Evolutionary conservation across 2,797 vertebrate species (phyloP), one percentile per base, ranked within the genome.

Genomic region (Discoglossus pictus): DNA sequence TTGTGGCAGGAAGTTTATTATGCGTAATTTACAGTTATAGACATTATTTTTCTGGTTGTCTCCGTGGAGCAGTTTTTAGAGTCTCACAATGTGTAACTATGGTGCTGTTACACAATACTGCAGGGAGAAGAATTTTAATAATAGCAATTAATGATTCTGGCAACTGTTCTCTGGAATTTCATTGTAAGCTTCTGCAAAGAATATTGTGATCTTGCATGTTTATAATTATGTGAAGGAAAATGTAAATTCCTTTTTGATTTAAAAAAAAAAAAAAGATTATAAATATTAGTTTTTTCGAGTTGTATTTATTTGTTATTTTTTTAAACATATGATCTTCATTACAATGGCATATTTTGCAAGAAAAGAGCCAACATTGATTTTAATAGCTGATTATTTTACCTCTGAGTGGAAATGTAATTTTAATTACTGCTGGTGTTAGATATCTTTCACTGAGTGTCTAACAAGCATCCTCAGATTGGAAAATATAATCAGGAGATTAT

Each of bases 221-320:
- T 68, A 54, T 78, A 78, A 79, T 75, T 76, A 69, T 65, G 74
- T 36, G 18, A 6, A 46, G 16, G 65, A 58, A 38, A 65, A 68
- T 73, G 70, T 47, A 72, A n/a, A 36, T 12, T 23, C 24, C 34
- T 61, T 43, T 16, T 1, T 7, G 34, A 31, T n/a, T 12, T 17
- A 8, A 4, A 0, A 27, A 17, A 0, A 27, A 17, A 51, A 5
- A 35, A 40, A 58, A 50, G 9, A 27, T n/a, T 31, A 4, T 31
- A 36, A 38, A 15, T 34, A 58, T 70, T 74, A 64, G 11, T 25
- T 63, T 65, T 73, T 51, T 58, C 1, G 67, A 46, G 12, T 54
- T 27, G 61, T 20, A 72, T 20, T 64, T 74, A 60, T 67, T 73
- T 76, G 34, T 46, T 79, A 71, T 77, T 74, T 73, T 23, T 23